These are phyloP conservation scores for Brachionus manjavacas DNA, from an alignment of 1,140 invertebrate genomes.

Conservation along the genomic window DNA sequence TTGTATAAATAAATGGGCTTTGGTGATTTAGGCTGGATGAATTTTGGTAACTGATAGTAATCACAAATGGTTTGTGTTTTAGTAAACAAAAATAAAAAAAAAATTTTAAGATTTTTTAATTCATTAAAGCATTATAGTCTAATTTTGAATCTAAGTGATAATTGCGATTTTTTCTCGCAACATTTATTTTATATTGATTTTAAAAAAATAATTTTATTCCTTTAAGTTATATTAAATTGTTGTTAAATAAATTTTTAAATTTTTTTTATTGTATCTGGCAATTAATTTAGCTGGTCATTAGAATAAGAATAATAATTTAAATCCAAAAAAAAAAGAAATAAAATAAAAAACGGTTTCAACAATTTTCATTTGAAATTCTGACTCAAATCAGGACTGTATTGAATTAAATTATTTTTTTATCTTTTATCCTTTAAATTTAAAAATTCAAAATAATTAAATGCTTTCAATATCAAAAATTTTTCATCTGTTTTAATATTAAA, in stretches of 20 bases:
- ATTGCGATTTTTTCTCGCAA: neutral
- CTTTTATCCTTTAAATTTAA: too few relatives aligned
- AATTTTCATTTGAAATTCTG: too few relatives aligned
- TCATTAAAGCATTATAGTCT: neutral
- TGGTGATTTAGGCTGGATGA: neutral
- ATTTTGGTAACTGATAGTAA: neutral
- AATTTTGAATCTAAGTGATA: neutral
- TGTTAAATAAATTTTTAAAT: neutral
- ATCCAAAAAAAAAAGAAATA: neutral
- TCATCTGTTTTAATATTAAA: too few relatives aligned
- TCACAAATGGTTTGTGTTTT: neutral
- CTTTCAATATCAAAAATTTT: too few relatives aligned
- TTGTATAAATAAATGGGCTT: neutral
- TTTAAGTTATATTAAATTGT: neutral
- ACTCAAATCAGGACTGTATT: too few relatives aligned
- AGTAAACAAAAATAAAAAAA: neutral
- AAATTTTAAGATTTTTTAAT: neutral
- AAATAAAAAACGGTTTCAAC: neutral
- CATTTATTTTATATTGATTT: neutral
- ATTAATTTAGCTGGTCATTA: neutral
- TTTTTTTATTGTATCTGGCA: neutral
- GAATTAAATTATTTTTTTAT: too few relatives aligned
- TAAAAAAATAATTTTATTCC: neutral
- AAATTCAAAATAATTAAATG: too few relatives aligned
- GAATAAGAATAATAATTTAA: neutral